phyloP scores from a whole-genome alignment of 2,888 invertebrate species.

The Patella pellucida region DNA sequence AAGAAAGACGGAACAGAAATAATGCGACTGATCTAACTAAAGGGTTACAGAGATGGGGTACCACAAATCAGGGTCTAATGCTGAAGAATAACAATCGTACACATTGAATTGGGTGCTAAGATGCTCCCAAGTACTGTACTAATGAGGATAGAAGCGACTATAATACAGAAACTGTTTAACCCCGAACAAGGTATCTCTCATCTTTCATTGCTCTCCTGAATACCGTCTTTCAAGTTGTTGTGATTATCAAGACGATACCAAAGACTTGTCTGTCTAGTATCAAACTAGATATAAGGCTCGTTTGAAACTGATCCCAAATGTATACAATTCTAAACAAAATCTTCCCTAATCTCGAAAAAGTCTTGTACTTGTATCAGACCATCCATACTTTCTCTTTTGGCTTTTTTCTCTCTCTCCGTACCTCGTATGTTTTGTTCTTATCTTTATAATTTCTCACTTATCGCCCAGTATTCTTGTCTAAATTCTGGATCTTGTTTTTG shows the following conservation, averaged over 20 bases:
- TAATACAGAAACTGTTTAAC: too few relatives aligned
- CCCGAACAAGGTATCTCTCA: not conserved
- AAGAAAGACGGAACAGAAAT: too few relatives aligned
- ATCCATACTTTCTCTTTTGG: not conserved
- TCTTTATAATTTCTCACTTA: not conserved
- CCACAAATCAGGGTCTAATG: too few relatives aligned
- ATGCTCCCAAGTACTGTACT: too few relatives aligned
- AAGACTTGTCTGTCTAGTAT: conserved; percentile 15
- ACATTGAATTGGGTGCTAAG: too few relatives aligned
- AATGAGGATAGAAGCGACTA: too few relatives aligned
- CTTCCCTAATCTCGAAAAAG: too few relatives aligned
- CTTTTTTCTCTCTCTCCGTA: not conserved
- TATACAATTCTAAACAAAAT: conserved; percentile 11
- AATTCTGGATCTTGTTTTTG: conserved; percentile 5
- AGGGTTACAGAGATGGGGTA: too few relatives aligned
- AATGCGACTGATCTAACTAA: too few relatives aligned
- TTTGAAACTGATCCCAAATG: conserved; percentile 8
- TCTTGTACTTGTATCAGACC: too few relatives aligned
- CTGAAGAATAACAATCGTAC: too few relatives aligned
- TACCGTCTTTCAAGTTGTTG: conserved; percentile 13
- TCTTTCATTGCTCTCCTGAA: conserved; percentile 9
- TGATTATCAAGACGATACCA: conserved; percentile 19
- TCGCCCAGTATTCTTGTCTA: not conserved
- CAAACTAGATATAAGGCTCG: conserved; percentile 7
- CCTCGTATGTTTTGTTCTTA: not conserved